These are phyloP conservation scores for Phlogophora meticulosa DNA, from an alignment of 2,888 invertebrate species.

Conservation along the genomic window DNA sequence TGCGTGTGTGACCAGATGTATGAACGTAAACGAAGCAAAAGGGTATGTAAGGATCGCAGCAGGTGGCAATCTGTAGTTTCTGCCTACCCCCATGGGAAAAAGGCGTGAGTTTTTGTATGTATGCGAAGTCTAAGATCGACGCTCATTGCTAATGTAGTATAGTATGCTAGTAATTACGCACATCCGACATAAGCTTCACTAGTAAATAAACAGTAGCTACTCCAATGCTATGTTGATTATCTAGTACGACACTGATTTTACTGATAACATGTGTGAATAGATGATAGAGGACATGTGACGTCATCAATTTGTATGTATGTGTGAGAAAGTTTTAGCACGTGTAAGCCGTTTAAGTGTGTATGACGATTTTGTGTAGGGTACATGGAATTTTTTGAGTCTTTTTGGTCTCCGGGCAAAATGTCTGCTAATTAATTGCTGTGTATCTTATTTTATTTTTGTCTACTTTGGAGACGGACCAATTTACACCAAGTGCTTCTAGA, in stretches of 20 bases:
- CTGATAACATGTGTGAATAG: slow-evolving; percentile 30
- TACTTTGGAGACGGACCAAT: not conserved
- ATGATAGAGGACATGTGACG: slow-evolving; percentile 34
- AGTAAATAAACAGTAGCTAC: slow-evolving; percentile 53
- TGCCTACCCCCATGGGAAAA: too few species aligned
- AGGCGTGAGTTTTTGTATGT: too few species aligned
- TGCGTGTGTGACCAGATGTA: too few species aligned
- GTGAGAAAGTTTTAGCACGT: slow-evolving; percentile 21
- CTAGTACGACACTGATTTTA: slow-evolving; percentile 41
- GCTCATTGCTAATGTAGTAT: not conserved
- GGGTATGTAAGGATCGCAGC: too few species aligned
- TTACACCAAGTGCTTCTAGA: too few species aligned
- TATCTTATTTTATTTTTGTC: not conserved
- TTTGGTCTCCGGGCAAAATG: not conserved
- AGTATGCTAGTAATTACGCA: slow-evolving; percentile 19
- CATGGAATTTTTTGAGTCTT: slow-evolving; percentile 27
- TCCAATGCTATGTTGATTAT: slow-evolving; percentile 32
- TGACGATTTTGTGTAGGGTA: slow-evolving; percentile 16
- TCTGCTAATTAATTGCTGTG: slow-evolving; percentile 26
- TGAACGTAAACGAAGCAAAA: too few species aligned
- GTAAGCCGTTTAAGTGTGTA: not conserved
- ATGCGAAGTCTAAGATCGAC: not conserved
- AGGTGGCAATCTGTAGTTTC: too few species aligned
- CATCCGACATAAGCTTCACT: not conserved
- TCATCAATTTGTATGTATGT: slow-evolving; percentile 40